phyloP scores from a whole-genome alignment of 23 tunicate genomes.

The Ciona savignyi region DNA sequence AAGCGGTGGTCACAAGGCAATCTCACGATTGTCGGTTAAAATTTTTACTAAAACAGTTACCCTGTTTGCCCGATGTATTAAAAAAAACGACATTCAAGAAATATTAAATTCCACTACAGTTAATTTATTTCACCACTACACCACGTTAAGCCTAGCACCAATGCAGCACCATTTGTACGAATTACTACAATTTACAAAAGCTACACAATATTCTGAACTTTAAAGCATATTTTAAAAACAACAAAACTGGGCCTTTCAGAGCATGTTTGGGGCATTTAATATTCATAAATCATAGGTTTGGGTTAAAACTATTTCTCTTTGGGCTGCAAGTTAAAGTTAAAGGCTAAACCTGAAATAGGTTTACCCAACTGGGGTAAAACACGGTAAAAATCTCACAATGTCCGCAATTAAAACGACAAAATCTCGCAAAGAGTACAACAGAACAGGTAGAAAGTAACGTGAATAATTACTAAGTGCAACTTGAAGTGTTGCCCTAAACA shows the following conservation, averaged over 20 bases:
- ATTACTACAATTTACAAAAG: background rate
- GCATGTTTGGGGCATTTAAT: no score
- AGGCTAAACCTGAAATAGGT: background rate
- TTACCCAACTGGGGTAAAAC: background rate
- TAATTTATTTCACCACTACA: slow-evolving; percentile 10
- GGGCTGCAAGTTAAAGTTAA: background rate
- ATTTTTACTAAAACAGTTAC: no score
- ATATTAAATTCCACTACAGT: background rate
- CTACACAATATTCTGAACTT: background rate
- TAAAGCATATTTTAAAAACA: no score
- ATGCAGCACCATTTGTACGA: slow-evolving; percentile 33
- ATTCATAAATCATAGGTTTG: no score
- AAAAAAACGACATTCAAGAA: no score
- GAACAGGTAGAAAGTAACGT: background rate
- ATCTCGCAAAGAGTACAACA: background rate
- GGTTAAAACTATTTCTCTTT: no score
- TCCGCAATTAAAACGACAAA: background rate
- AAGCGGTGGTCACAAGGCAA: no score
- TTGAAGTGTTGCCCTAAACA: background rate
- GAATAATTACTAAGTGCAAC: background rate
- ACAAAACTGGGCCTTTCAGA: no score
- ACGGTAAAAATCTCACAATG: background rate
- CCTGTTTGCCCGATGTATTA: no score
- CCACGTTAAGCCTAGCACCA: slow-evolving; percentile 33
- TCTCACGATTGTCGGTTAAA: no score